These are phyloP conservation scores for Acanthurus leucopareius DNA, from an alignment of 2,797 vertebrate species.

Conservation along the genomic window DNA sequence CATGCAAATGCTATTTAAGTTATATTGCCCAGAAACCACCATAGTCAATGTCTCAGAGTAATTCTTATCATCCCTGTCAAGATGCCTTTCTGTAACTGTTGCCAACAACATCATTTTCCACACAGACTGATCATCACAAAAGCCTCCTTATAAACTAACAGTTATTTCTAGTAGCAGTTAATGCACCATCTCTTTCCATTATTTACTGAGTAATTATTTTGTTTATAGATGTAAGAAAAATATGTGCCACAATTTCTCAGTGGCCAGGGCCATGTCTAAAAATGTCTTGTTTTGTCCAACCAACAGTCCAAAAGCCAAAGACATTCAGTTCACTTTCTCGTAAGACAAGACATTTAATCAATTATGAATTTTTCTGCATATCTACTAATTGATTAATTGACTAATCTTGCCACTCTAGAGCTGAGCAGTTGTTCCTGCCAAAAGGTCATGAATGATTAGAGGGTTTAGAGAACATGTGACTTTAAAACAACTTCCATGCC, in stretches of 20 bases:
- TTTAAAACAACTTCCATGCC: not conserved
- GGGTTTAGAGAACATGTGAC: not conserved
- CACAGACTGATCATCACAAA: not conserved
- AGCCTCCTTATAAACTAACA: too few species aligned
- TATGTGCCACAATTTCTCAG: not conserved
- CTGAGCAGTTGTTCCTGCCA: not conserved
- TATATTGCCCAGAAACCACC: not conserved
- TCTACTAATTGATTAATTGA: not conserved
- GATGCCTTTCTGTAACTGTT: not conserved
- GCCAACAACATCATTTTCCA: not conserved
- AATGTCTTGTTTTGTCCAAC: not conserved
- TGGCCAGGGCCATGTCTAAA: not conserved
- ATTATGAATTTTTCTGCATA: not conserved
- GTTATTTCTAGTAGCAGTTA: too few species aligned
- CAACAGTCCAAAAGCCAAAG: not conserved
- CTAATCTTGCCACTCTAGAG: not conserved
- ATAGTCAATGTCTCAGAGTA: not conserved
- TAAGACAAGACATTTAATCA: not conserved
- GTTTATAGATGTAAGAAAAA: not conserved
- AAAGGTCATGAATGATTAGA: not conserved
- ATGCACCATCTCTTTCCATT: not conserved
- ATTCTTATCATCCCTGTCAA: constrained; percentile 5
- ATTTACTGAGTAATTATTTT: not conserved
- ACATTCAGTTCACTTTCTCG: not conserved
- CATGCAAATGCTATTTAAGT: not conserved